These are phyloP conservation scores for Yponomeuta plumbellus DNA, from an alignment of 2,888 invertebrate species.

Conservation along the genomic window DNA sequence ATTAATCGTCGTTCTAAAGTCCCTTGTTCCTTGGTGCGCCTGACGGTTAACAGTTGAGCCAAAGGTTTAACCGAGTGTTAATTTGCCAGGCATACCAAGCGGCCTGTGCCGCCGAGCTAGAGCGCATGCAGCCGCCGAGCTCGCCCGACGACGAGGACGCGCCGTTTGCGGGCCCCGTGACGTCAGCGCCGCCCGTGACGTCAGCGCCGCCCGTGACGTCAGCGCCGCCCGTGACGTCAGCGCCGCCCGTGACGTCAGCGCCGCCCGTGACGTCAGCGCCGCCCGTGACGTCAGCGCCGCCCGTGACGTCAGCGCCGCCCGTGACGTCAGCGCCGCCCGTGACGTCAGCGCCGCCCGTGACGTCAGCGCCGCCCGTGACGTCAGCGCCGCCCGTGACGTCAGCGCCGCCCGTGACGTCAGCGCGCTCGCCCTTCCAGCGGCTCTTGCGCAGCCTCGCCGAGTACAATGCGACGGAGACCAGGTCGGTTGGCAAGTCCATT, in stretches of 20 bases:
- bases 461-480: not conserved
- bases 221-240: not conserved
- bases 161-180: not conserved
- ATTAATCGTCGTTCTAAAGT: too few relatives aligned
- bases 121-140: constrained; percentile 27
- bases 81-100: constrained; percentile 41
- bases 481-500: not conserved
- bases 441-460: not conserved
- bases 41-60: too few relatives aligned
- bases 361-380: too few relatives aligned
- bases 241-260: constrained; percentile 8
- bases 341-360: not conserved
- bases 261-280: not conserved
- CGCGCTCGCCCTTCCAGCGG: not conserved
- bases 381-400: not conserved
- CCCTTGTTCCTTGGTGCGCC: too few relatives aligned
- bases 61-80: not conserved
- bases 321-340: not conserved
- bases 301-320: too few relatives aligned
- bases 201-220: not conserved
- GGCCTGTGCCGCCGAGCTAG: constrained; percentile 39
- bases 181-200: constrained; percentile 4
- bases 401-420: constrained; percentile 1
- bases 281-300: not conserved
- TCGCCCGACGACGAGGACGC: constrained; percentile 13